Percentiles rank a stretch among this genome's conserved stretches.
These are phyloP conservation scores for Cotesia typhae DNA, from an alignment of 1,140 invertebrate genomes.

Conservation along the genomic window DNA sequence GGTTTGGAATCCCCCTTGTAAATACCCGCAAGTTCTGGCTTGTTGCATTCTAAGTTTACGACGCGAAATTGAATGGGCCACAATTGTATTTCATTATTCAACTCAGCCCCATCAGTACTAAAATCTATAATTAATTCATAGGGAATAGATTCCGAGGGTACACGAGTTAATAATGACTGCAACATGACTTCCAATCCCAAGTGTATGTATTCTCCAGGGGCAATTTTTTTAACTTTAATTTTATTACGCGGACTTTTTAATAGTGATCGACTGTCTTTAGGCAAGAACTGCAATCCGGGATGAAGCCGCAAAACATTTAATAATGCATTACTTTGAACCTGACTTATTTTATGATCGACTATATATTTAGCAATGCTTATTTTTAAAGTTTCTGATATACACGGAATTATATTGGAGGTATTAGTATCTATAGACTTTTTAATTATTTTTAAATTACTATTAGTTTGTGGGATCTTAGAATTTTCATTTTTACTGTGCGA, in stretches of 20 bases:
- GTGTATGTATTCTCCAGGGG: constrained; percentile 35
- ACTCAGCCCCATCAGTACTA: constrained; percentile 32
- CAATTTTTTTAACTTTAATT: constrained; percentile 14
- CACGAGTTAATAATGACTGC: not conserved
- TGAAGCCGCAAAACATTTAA: no score
- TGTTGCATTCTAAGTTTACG: constrained; percentile 19
- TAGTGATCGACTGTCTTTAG: constrained; percentile 28
- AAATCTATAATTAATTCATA: constrained; percentile 22
- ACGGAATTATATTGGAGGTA: no score
- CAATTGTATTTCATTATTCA: no score
- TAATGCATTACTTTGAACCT: not conserved
- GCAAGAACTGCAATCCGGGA: constrained; percentile 3
- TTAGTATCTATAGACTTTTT: no score
- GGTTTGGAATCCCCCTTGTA: constrained; percentile 27
- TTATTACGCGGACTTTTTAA: constrained; percentile 21
- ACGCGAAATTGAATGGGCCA: constrained; percentile 26
- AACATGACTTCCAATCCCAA: constrained; percentile 26
- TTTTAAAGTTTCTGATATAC: no score
- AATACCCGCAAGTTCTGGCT: constrained; percentile 28
- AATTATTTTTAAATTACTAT: no score
- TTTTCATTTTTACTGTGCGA: no score
- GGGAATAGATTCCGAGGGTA: constrained; percentile 9
- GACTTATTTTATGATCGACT: not conserved
- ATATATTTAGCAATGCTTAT: not conserved
- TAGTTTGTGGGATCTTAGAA: no score